phyloP scores from a whole-genome alignment of 2,888 invertebrate species.

The Harpalus rubripes region DNA sequence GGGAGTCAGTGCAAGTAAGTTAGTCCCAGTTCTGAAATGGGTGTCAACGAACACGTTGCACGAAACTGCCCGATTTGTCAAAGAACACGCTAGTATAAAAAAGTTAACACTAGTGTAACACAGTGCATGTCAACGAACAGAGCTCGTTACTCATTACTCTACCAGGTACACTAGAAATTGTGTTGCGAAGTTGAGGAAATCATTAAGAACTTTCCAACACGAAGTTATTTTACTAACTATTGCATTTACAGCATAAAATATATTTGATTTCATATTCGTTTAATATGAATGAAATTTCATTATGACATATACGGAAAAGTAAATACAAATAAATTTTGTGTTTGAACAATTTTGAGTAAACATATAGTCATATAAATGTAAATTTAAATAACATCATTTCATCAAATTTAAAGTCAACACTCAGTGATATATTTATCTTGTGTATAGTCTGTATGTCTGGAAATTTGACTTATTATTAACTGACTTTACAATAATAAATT shows the following conservation, averaged over 20 bases:
- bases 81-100: no score
- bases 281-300: background rate
- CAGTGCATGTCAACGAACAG: no score
- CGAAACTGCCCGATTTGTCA: no score
- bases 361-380: background rate
- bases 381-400: background rate
- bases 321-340: background rate
- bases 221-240: no score
- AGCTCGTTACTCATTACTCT: no score
- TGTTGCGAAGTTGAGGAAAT: background rate
- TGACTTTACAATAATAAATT: background rate
- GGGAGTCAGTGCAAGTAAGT: no score
- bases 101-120: no score
- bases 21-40: no score
- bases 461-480: background rate
- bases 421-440: background rate
- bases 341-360: slow-evolving; percentile 1
- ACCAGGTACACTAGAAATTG: background rate
- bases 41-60: no score
- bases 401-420: background rate
- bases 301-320: background rate
- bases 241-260: no score
- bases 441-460: background rate
- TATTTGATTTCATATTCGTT: background rate
- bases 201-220: no score